phyloP scores from a whole-genome alignment of 2,113 vertebrate genomes.

The Ceratotherium simum region DNA sequence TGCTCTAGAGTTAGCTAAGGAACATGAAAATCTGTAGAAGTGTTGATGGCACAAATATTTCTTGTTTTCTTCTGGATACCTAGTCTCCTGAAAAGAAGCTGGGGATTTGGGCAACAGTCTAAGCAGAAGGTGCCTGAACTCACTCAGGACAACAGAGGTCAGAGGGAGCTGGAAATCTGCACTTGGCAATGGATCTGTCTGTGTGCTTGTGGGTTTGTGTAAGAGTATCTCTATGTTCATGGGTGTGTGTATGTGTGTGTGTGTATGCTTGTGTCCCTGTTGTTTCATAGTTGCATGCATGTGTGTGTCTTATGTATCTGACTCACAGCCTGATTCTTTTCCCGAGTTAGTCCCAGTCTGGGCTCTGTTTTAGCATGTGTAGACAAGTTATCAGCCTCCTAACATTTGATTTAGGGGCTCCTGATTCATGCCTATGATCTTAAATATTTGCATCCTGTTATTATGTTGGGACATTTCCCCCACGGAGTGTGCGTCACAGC shows the following conservation, averaged over 20 bases:
- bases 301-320: neutral
- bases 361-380: too few relatives aligned
- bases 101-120: too few relatives aligned
- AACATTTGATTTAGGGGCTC: neutral
- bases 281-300: neutral
- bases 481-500: neutral
- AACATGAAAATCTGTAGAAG: neutral
- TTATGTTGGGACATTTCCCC: too few relatives aligned
- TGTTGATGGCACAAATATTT: too few relatives aligned
- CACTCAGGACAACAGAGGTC: too few relatives aligned
- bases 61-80: neutral
- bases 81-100: too few relatives aligned
- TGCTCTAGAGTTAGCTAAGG: neutral
- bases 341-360: neutral
- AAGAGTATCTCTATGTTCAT: neutral
- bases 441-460: too few relatives aligned
- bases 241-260: neutral
- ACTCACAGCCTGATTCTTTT: neutral
- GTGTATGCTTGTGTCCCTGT: neutral
- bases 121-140: too few relatives aligned
- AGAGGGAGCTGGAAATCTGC: too few relatives aligned
- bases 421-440: neutral
- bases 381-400: neutral
- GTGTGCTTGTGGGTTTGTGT: neutral
- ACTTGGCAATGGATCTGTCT: too few relatives aligned